Evolutionary conservation across 1,140 invertebrate genomes (phyloP), one percentile per base, ranked within the genome.

Genomic region (Parapsyche elsis): DNA sequence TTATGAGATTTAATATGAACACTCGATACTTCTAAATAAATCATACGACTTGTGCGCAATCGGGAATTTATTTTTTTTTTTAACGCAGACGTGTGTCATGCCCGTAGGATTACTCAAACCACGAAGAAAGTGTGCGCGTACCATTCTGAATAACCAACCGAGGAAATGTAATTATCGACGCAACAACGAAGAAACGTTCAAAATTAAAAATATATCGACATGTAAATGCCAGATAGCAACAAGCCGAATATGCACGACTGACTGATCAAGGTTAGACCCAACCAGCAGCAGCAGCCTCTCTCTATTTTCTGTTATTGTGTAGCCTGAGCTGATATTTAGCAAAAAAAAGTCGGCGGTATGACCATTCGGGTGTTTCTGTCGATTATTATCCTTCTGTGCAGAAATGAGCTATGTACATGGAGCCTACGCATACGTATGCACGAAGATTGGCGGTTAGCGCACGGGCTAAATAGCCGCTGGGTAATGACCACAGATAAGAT

Each of bases 221-320:
- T 1, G 24, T 67, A 38, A 71, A 71, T 71, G 67, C 19, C 26
- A 71, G 67, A 71, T 61, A 61, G 59, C 67, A 71, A 71, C 67
- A 71, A 10, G 26, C 21, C 38, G 38, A 38, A 71, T 71, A 23
- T 16, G 26, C 38, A 45, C 26, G 26, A 71, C 2, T 71, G 67
- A 71, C 38, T 71, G 67, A 38, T 45, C 67, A 71, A 71, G 67
- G 67, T 71, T 71, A 21, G 26, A 71, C 14, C 24, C 26, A 38
- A 71, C 64, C 5, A 61, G n/a, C n/a, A n/a, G n/a, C n/a, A n/a
- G 7, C n/a, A 21, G n/a, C 12, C 9, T 21, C 67, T 71, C 67
- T 71, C 67, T 71, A 30, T 71, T 71, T 45, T 71, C 12, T 12
- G 49, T 53, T 57, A 16, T 57, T 26, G 19, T 67, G 21, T 21